These are phyloP conservation scores for Drosophila oshimai DNA, from an alignment of 1,140 invertebrate genomes.

Conservation along the genomic window DNA sequence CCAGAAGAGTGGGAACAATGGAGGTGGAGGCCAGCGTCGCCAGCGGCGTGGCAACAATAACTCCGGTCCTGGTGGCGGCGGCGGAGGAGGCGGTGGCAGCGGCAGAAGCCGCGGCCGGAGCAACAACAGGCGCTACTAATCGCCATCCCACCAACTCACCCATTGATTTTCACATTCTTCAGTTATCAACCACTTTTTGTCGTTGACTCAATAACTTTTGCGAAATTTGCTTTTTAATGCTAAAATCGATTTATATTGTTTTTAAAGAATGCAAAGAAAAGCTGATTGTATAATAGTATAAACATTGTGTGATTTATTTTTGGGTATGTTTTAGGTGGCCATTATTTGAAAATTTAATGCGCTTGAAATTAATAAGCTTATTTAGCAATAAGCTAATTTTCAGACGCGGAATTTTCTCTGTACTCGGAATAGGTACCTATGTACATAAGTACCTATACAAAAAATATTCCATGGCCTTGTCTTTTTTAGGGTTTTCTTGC, in stretches of 20 bases:
- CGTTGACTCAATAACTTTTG: conserved; percentile 7
- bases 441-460: no score
- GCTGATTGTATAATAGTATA: conserved; percentile 4
- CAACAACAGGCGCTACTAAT: conserved; percentile 68
- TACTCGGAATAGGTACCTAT: no score
- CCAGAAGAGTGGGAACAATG: conserved; percentile 44
- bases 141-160: conserved; percentile 8
- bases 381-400: no score
- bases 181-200: conserved; percentile 1
- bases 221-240: conserved; percentile 16
- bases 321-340: no score
- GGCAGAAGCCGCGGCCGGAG: conserved; percentile 63
- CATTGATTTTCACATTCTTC: conserved; percentile 26
- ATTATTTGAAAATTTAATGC: background rate
- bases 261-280: conserved; percentile 25
- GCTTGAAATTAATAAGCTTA: no score
- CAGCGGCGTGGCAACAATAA: conserved; percentile 67
- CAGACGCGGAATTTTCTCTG: no score
- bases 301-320: background rate
- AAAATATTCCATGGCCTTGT: no score
- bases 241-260: conserved; percentile 40
- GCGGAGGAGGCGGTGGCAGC: conserved; percentile 25
- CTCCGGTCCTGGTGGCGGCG: conserved; percentile 1
- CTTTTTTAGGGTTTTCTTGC: no score
- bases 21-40: conserved; percentile 50